Conservation (phyloP, 37 sponge, comb jelly and placozoan species). For the Agelas oroides region DNA sequence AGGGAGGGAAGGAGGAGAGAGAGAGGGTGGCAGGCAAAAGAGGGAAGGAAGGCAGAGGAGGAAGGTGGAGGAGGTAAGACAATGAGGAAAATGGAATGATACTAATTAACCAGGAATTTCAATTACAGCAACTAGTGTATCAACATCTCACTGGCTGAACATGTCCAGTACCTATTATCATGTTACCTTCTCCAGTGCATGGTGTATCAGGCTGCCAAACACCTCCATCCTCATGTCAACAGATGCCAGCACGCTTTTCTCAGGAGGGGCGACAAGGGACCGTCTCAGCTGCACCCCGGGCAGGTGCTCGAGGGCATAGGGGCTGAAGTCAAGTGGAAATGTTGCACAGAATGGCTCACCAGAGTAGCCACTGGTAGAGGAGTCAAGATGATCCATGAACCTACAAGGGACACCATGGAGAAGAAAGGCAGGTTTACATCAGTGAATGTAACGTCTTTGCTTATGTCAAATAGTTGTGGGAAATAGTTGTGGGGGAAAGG, state of each 20-base stretch:
- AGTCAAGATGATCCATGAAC: constrained; percentile 17
- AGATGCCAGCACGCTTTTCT: constrained; percentile 29
- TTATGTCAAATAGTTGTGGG: too few relatives aligned
- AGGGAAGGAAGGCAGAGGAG: too few relatives aligned
- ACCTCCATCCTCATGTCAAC: constrained; percentile 56
- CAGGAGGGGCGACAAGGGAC: constrained; percentile 37
- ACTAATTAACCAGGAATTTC: too few relatives aligned
- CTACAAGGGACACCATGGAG: background rate
- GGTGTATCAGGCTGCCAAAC: constrained; percentile 58
- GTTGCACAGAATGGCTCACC: constrained; percentile 59
- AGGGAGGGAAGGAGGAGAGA: background rate
- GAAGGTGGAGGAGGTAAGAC: too few relatives aligned
- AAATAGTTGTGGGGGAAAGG: too few relatives aligned
- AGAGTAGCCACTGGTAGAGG: background rate
- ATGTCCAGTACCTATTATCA: constrained; percentile 3
- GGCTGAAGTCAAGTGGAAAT: constrained; percentile 54
- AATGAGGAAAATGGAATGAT: too few relatives aligned
- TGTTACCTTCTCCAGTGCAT: constrained; percentile 64
- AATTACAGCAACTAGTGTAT: too few relatives aligned
- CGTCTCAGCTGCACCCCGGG: constrained; percentile 54
- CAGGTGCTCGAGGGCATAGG: constrained; percentile 74
- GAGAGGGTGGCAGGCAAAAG: background rate
- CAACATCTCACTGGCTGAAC: too few relatives aligned
- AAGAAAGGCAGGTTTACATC: background rate
- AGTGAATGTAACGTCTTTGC: background rate